These are phyloP conservation scores for Diaperis boleti DNA, from an alignment of 2,888 invertebrate genomes.

Conservation along the genomic window DNA sequence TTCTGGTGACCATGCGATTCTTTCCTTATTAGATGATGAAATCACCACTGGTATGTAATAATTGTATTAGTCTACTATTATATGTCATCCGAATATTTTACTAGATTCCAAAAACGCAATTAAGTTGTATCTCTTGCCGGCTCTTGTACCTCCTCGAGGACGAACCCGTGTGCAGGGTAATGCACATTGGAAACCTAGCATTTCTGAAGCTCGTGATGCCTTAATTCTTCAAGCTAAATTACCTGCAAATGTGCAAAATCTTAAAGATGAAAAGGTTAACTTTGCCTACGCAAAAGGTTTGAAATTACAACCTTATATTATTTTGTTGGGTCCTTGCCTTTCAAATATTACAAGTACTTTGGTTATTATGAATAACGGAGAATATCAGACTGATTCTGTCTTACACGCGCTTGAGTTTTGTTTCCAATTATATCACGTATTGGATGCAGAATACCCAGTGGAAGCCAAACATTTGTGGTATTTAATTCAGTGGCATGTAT, in stretches of 20 bases:
- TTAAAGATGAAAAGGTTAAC: not conserved
- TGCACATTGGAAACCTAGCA: constrained; percentile 2
- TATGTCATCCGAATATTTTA: too few species aligned
- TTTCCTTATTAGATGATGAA: too few species aligned
- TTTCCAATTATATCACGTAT: constrained; percentile 18
- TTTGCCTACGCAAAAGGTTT: not conserved
- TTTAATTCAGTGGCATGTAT: constrained; percentile 9
- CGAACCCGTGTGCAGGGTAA: not conserved
- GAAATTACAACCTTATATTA: constrained; percentile 10
- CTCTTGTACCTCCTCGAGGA: constrained; percentile 1
- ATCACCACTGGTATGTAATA: too few species aligned
- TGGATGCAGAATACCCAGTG: constrained; percentile 14
- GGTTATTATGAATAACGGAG: not conserved
- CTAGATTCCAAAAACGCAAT: constrained; percentile 9
- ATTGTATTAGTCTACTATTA: too few species aligned
- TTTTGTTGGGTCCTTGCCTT: not conserved
- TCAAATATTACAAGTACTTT: not conserved
- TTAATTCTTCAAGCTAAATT: not conserved
- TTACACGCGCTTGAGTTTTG: not conserved
- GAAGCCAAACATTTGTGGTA: constrained; percentile 27
- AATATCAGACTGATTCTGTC: not conserved
- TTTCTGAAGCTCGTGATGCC: not conserved
- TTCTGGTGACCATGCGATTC: too few species aligned
- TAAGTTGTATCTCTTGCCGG: not conserved
- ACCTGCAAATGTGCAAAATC: not conserved